Evolutionary conservation across 1,140 invertebrate genomes (phyloP).

Genomic region (Trachymyrmex septentrionalis): DNA sequence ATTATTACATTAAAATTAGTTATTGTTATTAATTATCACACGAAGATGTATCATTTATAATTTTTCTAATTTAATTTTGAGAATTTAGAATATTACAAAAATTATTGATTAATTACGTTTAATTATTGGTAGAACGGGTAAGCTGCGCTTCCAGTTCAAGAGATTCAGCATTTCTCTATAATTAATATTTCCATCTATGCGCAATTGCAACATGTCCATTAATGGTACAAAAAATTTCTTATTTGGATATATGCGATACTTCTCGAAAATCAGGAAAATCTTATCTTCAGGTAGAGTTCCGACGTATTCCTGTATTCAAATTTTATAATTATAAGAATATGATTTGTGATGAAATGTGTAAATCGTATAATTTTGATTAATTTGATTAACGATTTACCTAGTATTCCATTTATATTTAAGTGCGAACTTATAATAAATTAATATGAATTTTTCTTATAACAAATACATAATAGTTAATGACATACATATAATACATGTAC

Average conservation of each 20-base stretch:
- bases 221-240: slow-evolving; percentile 58
- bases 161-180: slow-evolving; percentile 71
- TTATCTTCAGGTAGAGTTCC: slow-evolving; percentile 51
- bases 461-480: background rate
- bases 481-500: background rate
- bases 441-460: background rate
- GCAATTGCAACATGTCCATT: slow-evolving; percentile 66
- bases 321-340: slow-evolving; percentile 17
- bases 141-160: slow-evolving; percentile 72
- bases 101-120: slow-evolving; percentile 53
- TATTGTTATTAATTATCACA: slow-evolving; percentile 12
- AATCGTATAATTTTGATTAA: background rate
- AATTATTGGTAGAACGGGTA: slow-evolving; percentile 67
- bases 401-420: no score
- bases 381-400: background rate
- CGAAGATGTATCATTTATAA: background rate
- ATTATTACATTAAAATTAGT: background rate
- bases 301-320: slow-evolving; percentile 47
- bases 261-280: slow-evolving; percentile 58
- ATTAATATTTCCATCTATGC: slow-evolving; percentile 54
- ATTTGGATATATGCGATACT: slow-evolving; percentile 59
- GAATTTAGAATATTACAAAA: background rate
- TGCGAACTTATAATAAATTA: background rate
- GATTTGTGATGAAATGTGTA: background rate
- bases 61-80: background rate